Evolutionary conservation across 2,888 invertebrate species (phyloP).

Genomic region (Drosophila atripex): DNA sequence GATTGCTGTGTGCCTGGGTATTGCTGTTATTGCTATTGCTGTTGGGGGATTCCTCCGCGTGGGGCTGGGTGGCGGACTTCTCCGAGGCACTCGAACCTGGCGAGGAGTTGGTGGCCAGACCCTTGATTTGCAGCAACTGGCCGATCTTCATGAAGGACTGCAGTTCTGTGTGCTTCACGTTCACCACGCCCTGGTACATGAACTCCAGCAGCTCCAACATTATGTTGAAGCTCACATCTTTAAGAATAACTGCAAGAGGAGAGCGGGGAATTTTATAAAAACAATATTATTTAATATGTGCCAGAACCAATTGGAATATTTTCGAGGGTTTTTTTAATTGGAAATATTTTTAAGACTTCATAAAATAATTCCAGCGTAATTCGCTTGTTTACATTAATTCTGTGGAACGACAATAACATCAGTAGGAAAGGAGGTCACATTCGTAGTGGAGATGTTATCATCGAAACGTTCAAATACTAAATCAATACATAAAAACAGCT

Average conservation of each 20-base stretch:
- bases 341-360: background rate
- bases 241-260: slow-evolving; percentile 84
- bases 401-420: slow-evolving; percentile 39
- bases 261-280: background rate
- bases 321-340: background rate
- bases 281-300: no score
- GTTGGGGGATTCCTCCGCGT: slow-evolving; percentile 53
- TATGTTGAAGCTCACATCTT: slow-evolving; percentile 86
- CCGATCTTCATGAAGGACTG: slow-evolving; percentile 84
- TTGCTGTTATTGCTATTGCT: slow-evolving; percentile 42
- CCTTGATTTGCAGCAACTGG: slow-evolving; percentile 84
- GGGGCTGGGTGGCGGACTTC: slow-evolving; percentile 73
- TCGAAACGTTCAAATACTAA: slow-evolving; percentile 81
- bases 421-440: slow-evolving; percentile 81
- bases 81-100: slow-evolving; percentile 72
- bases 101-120: slow-evolving; percentile 82
- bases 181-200: slow-evolving; percentile 87
- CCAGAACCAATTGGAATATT: background rate
- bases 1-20: slow-evolving; percentile 27
- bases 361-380: slow-evolving; percentile 21
- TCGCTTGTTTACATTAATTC: slow-evolving; percentile 35
- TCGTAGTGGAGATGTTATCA: slow-evolving; percentile 82
- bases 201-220: slow-evolving; percentile 86
- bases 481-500: slow-evolving; percentile 82
- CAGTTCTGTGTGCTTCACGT: slow-evolving; percentile 84